A percentile compares a stretch with the other conserved stretches of the same genome.
Evolutionary conservation across 2,888 invertebrate genomes (phyloP).

Genomic region (Agrypnus murinus): DNA sequence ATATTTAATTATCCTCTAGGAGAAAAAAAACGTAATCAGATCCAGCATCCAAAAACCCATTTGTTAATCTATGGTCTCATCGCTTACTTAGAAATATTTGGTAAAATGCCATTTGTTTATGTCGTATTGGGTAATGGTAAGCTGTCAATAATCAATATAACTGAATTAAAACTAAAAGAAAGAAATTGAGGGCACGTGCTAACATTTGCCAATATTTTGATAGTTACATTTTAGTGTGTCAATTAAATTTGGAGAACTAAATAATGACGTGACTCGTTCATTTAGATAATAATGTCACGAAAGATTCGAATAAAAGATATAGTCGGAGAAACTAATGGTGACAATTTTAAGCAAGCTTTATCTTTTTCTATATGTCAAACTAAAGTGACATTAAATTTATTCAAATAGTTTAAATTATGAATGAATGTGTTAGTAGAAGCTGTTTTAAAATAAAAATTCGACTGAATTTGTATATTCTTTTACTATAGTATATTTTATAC

Average conservation of each 20-base stretch:
- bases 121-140: conserved; percentile 23
- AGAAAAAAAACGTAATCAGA: conserved; percentile 20
- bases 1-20: conserved; percentile 33
- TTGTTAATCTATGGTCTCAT: conserved; percentile 22
- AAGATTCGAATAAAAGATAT: conserved; percentile 10
- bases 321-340: conserved; percentile 8
- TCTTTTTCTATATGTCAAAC: conserved; percentile 11
- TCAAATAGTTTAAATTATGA: conserved; percentile 13
- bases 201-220: conserved; percentile 41
- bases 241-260: conserved; percentile 35
- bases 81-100: conserved; percentile 32
- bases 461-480: conserved; percentile 26
- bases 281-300: conserved; percentile 33
- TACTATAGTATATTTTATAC: not conserved
- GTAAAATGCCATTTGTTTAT: conserved; percentile 37
- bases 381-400: conserved; percentile 1
- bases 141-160: conserved; percentile 27
- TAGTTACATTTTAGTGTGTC: conserved; percentile 36
- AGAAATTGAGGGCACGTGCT: conserved; percentile 30
- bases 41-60: conserved; percentile 27
- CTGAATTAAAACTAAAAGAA: conserved; percentile 9
- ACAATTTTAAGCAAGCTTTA: conserved; percentile 13
- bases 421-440: not conserved
- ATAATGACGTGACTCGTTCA: conserved; percentile 32
- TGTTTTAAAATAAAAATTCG: conserved; percentile 1